These are phyloP conservation scores for Linnaemya tessellans DNA, from an alignment of 2,888 invertebrate species.

Conservation along the genomic window DNA sequence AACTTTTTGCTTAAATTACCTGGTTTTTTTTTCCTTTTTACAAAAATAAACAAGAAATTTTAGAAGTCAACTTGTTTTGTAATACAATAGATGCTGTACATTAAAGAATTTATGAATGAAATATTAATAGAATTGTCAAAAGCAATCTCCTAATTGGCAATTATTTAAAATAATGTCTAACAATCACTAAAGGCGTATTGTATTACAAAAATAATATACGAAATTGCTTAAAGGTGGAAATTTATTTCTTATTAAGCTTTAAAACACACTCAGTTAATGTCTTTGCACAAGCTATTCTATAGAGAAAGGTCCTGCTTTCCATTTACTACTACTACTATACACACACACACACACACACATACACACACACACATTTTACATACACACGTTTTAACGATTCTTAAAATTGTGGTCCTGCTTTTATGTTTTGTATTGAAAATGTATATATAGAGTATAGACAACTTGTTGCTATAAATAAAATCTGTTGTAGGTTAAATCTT, in stretches of 20 bases:
- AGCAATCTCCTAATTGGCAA: slow-evolving; percentile 19
- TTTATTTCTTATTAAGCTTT: background rate
- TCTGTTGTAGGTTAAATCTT: slow-evolving; percentile 5
- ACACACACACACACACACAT: background rate
- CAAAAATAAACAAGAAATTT: no score
- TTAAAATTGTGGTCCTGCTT: background rate
- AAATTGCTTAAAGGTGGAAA: background rate
- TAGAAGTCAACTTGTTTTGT: background rate
- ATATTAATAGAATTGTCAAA: background rate
- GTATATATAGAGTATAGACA: slow-evolving; percentile 13
- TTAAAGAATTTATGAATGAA: background rate
- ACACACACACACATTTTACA: no score
- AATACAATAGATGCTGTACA: background rate
- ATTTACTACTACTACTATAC: background rate
- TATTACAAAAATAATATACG: background rate
- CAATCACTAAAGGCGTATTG: slow-evolving; percentile 17
- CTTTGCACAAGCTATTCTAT: background rate
- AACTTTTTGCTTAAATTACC: no score
- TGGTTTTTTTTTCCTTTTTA: no score
- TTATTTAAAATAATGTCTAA: slow-evolving; percentile 21
- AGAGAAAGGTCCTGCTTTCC: background rate
- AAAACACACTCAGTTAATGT: slow-evolving; percentile 15
- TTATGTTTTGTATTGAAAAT: no score
- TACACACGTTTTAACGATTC: background rate
- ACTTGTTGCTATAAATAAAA: slow-evolving; percentile 68